Base-by-base conservation (phyloP, 2,113 vertebrate species). In the Thinocorus orbignyianus region DNA sequence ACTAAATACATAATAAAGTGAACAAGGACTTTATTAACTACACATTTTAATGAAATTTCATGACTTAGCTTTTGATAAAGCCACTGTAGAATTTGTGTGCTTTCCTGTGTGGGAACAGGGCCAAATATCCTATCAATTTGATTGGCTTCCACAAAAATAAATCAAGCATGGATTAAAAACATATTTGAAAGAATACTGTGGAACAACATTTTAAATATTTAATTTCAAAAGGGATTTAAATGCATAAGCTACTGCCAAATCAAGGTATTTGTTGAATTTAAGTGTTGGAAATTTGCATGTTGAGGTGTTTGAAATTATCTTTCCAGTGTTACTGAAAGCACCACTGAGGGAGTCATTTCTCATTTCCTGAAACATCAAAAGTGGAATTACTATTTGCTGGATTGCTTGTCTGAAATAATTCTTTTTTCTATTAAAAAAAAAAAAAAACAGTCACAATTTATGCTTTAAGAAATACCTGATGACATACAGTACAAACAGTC, bases 381-480 rank as follows among this genome's bases (percentile, higher is more conserved):
- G 41, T 83, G 71, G 81, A 88, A 91, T 92, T 96, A 92, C 42
- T 96, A 55, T 89, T 96, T 92, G 62, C 71, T 82, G 87, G 42
- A 86, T 76, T 91, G 84, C 92, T 90, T 91, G 70, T 80, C 79
- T 92, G 64, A 95, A 92, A 91, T 87, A 79, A 93, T 84, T 84
- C 69, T 81, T 94, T 86, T 82, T 93, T 57, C 48, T 49, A 55
- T 84, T 1, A 39, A 74, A 78, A 73, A 83, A 55, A 73, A 83
- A 55, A 84, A 81, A 65, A 33, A 65, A 11, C 24, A 46, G 25
- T 86, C 73, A 84, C 95, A 96, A 92, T 97, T 97, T 95, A 95
- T 95, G 70, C 76, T 76, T 64, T 94, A 76, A 92, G 92, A 95
- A 97, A 96, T 94, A 90, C 80, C 81, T 94, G 94, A 84, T 97